Percentiles rank a stretch among this genome's conserved stretches.
Evolutionary conservation across 2,888 invertebrate species (phyloP).

Genomic region (Eristalis tenax): DNA sequence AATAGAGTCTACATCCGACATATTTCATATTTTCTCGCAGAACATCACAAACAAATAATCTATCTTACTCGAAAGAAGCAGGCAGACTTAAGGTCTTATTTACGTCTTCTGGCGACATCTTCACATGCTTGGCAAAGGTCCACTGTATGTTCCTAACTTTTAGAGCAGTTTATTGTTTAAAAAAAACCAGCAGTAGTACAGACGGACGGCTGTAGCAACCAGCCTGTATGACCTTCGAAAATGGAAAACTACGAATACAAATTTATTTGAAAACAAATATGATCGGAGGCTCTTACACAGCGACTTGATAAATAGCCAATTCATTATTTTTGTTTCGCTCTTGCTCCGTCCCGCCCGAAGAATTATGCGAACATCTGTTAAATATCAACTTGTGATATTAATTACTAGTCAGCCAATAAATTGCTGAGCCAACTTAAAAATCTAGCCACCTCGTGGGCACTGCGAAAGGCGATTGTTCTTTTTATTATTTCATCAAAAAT

Average conservation of each 20-base stretch:
- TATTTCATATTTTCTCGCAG: too few relatives aligned
- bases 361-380: conserved; percentile 1
- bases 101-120: too few relatives aligned
- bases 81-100: too few relatives aligned
- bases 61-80: too few relatives aligned
- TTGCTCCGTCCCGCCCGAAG: neutral
- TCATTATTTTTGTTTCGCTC: neutral
- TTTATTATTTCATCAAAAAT: neutral
- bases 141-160: too few relatives aligned
- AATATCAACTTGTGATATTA: neutral
- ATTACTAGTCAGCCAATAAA: neutral
- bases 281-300: neutral
- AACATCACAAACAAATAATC: too few relatives aligned
- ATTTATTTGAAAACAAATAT: neutral
- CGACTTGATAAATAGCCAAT: neutral
- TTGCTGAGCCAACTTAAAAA: neutral
- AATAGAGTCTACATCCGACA: too few relatives aligned
- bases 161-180: too few relatives aligned
- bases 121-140: too few relatives aligned
- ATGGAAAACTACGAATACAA: neutral
- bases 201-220: too few relatives aligned
- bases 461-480: neutral
- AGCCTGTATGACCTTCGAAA: neutral
- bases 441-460: neutral
- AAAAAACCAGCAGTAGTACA: too few relatives aligned